A percentile compares a stretch with the other conserved stretches of the same genome.
Evolutionary conservation across 1,140 invertebrate genomes (phyloP).

Genomic region (Drosophila prosaltans): DNA sequence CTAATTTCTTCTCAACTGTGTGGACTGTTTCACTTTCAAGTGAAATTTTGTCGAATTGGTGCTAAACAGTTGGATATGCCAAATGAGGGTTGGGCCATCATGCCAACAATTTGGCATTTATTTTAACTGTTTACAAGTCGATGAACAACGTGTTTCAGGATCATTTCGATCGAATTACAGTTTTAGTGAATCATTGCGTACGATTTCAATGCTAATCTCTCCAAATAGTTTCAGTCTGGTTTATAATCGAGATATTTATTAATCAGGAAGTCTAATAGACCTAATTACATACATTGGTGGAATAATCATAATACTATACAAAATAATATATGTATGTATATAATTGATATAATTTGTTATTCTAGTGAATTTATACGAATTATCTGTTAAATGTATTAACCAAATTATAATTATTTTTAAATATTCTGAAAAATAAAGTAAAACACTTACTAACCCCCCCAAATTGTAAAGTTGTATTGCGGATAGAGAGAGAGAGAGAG

Average conservation of each 20-base stretch:
- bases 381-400: neutral
- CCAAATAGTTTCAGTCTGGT: neutral
- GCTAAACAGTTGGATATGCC: conserved; percentile 29
- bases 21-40: conserved; percentile 21
- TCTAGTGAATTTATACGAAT: neutral
- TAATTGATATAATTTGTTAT: conserved; percentile 12
- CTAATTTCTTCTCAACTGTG: conserved; percentile 37
- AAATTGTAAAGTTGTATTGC: no score
- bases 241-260: neutral
- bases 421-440: neutral
- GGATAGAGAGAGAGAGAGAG: no score
- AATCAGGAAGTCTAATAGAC: neutral
- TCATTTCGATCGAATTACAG: neutral
- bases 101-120: neutral
- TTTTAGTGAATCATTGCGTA: neutral
- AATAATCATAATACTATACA: neutral
- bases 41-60: conserved; percentile 43
- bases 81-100: conserved; percentile 11
- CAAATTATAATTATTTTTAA: conserved; percentile 4
- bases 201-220: neutral
- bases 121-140: neutral
- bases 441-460: no score
- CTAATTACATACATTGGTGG: neutral
- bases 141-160: neutral
- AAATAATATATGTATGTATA: neutral